Conservation (phyloP, 2,888 invertebrate genomes). For the Trilocha varians region DNA sequence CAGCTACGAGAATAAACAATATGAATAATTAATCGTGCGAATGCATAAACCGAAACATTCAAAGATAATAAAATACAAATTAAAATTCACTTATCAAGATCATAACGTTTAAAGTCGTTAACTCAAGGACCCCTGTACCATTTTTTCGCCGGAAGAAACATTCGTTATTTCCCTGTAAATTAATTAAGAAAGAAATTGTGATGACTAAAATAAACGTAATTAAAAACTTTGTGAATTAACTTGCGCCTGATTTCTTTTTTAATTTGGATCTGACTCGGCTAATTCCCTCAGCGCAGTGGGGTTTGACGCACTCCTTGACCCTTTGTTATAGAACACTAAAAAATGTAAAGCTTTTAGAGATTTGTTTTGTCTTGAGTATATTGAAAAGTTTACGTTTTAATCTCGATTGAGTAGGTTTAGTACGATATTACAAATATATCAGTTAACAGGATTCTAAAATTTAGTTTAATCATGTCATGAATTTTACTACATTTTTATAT, state of each 20-base stretch:
- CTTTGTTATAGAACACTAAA: conserved; percentile 38
- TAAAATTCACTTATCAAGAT: background rate
- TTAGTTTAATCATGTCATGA: no score
- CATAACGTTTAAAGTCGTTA: background rate
- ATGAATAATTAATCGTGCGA: no score
- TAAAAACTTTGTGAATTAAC: conserved; percentile 67
- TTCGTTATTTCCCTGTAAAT: conserved; percentile 31
- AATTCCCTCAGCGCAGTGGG: conserved; percentile 61
- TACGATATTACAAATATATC: no score
- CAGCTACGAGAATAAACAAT: no score
- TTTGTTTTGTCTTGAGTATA: background rate
- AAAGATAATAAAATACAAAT: background rate
- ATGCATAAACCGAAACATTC: background rate
- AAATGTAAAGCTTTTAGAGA: background rate
- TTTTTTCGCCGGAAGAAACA: background rate
- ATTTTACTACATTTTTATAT: no score
- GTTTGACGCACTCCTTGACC: conserved; percentile 61
- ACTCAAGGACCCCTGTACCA: background rate
- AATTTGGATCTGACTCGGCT: conserved; percentile 61
- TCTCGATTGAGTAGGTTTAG: background rate
- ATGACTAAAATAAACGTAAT: conserved; percentile 70
- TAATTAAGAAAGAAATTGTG: conserved; percentile 54
- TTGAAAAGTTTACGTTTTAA: background rate
- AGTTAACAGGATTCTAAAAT: no score
- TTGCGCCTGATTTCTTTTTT: conserved; percentile 69